Base-by-base conservation (phyloP, 2,113 vertebrate species). In the Centropristis striata region DNA sequence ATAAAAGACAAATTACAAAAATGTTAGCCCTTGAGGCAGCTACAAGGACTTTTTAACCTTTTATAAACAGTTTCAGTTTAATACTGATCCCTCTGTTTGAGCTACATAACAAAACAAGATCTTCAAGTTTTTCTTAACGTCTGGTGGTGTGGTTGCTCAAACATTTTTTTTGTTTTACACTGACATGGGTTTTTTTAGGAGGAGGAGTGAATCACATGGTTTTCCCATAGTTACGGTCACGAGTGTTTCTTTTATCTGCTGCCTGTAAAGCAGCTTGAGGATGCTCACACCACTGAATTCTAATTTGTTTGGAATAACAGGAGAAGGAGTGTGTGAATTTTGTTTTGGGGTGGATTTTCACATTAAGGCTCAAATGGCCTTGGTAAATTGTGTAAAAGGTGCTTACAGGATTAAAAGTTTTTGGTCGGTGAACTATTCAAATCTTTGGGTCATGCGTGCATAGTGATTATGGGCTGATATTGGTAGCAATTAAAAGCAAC, bases 361-460 rank as follows among this genome's bases (percentile, higher is more conserved):
- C 50, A 37, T 68, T 50, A 16, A 25, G 2, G 18, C 28, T 71
- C 16, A 53, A 76, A n/a, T 18, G 36, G 23, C 28, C 2, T 5
- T 6, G 46, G 11, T 13, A 11, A 46, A 58, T 65, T 54, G 41
- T 54, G 41, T 63, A 18, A 23, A 18, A 57, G 57, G 42, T n/a
- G 42, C 32, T 47, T 59, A 14, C 8, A 47, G 63, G 86, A 83
- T 80, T 80, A 76, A 58, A 75, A 5, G 37, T 64, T 75, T 78
- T 50, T 57, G 61, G 13, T 39, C 3, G 4, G 39, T 50, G 21
- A 55, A 60, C 12, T 60, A 0, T 5, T 65, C 20, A 50, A 50
- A 15, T 47, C 32, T 71, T n/a, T 39, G 21, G 15, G 23, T 71
- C 28, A 53, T 78, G 20, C 2, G 8, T 32, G 28, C 69, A 68